Evolutionary conservation across 2,888 invertebrate genomes (phyloP), one percentile per base, ranked within the genome.

Genomic region (Sabatieria punctata): DNA sequence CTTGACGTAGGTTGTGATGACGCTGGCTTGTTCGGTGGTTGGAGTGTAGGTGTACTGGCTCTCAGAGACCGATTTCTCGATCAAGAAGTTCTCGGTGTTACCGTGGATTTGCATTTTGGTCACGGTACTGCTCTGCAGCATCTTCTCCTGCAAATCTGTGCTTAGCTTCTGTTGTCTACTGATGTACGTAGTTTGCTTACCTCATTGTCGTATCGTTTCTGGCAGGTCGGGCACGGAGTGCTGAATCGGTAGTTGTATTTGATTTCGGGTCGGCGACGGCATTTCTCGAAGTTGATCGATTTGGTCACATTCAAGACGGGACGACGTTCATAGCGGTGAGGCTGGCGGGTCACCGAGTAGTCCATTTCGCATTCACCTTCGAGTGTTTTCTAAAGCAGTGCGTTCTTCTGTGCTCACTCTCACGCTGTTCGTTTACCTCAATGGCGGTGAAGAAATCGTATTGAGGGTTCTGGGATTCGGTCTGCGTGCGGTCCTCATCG

Each of bases 241-340:
- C 25, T 21, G 41, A 48, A 46, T n/a, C 48, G 45, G 41, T 39
- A 50, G 47, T 57, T 56, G 47, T 51, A 49, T 45, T 43, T 38
- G 47, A 49, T 51, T 18, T 49, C 50, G 25, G 66, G 60, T 49
- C 64, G 60, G 46, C 60, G 52, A 42, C 49, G 49, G 59, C 68
- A 68, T 51, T 63, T 63, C 49, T 67, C 61, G 58, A 66, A 68
- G 63, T 71, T 65, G 54, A 67, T 55, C 36, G 66, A 59, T 59
- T 70, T 69, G 52, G 59, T 58, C 53, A 69, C 59, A 39, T 59
- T 54, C 53, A 64, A 60, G 8, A 22, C 45, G 41, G 18, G 8
- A n/a, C n/a, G n/a, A 19, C n/a, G n/a, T 33, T 35, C n/a, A 33
- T n/a, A 36, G 35, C 15, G 8, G 23, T 13, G 2, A 21, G 24